Evolutionary conservation across 2,888 invertebrate genomes (phyloP), one percentile per base, ranked within the genome.

Genomic region (Cremastinae sp.): DNA sequence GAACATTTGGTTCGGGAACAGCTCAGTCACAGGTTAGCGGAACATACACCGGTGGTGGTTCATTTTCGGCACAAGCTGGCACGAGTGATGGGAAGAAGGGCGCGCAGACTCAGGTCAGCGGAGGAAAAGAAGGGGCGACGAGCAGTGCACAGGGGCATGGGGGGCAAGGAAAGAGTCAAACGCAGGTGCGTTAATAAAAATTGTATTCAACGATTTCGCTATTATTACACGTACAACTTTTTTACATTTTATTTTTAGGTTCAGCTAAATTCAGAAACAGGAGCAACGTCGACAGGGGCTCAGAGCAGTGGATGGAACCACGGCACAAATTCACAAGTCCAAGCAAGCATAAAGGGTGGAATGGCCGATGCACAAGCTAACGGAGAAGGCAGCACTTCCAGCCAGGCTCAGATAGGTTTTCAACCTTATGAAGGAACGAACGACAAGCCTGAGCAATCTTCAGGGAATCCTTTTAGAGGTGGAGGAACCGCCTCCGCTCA

Each of bases 351-450:
- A 35, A 95, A 94, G 89, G 96, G 96, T 14, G 96, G 96, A 2
- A 92, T 96, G 91, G 96, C 96, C 1, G 96, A 96, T 87, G 95
- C 96, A 0, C 96, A 96, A 90, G 95, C 96, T 0, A 94, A 94
- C 83, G 96, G 96, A 0, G 94, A 95, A 1, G 96, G 96, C 2
- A 95, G 94, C 83, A 96, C 96, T 0, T 96, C 95, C 0, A 96
- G 96, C 37, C 96, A 96, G 90, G 96, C 96, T 1, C 96, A 96
- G 90, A 96, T 96, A 75, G 96, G 96, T 0, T 96, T 96, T 85
- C 93, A 94, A 62, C 96, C 96, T 0, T 93, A 93, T 81, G 92
- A 93, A 82, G 83, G 83, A 2, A 77, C 81, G 0, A 91, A 92
- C 72, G 93, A 93, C 55, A 91, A 92, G 82, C 83, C 89, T 22